Evolutionary conservation across 2,888 invertebrate genomes (phyloP).

Genomic region (Cancer borealis): DNA sequence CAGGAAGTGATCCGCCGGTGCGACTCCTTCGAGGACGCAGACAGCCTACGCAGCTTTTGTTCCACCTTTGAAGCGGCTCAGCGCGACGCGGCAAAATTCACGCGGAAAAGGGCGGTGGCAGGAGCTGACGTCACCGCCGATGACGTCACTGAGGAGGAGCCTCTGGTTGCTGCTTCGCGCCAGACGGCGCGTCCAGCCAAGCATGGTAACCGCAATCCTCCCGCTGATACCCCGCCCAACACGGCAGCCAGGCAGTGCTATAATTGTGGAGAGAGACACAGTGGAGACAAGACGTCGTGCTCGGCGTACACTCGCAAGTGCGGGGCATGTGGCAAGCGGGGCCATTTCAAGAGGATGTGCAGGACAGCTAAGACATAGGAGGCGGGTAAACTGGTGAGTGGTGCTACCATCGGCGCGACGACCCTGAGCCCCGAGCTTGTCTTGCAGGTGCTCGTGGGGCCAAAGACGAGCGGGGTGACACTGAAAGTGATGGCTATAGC

Average conservation of each 20-base stretch:
- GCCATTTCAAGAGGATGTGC: not conserved
- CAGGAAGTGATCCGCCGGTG: not conserved
- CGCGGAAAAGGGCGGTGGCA: not conserved
- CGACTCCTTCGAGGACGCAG: not conserved
- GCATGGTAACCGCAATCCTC: not conserved
- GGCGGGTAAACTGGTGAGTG: not conserved
- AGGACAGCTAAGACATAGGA: not conserved
- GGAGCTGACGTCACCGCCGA: not conserved
- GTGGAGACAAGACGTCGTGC: not conserved
- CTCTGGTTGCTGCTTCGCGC: not conserved
- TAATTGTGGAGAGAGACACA: not conserved
- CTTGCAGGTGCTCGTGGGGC: conserved; percentile 1
- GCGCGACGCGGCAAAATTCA: not conserved
- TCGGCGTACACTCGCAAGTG: not conserved
- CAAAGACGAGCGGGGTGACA: not conserved
- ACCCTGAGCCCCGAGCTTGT: conserved; percentile 18
- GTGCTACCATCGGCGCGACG: not conserved
- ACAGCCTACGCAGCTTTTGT: not conserved
- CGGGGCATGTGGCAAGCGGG: not conserved
- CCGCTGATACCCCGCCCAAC: not conserved
- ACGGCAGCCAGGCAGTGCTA: not conserved
- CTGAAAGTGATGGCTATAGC: not conserved
- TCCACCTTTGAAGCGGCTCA: conserved; percentile 11
- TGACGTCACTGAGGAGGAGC: not conserved
- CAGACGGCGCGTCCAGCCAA: not conserved